Percentiles rank a stretch among this genome's conserved stretches.
These are phyloP conservation scores for Melipona bicolor DNA, from an alignment of 2,888 invertebrate genomes.

Conservation along the genomic window DNA sequence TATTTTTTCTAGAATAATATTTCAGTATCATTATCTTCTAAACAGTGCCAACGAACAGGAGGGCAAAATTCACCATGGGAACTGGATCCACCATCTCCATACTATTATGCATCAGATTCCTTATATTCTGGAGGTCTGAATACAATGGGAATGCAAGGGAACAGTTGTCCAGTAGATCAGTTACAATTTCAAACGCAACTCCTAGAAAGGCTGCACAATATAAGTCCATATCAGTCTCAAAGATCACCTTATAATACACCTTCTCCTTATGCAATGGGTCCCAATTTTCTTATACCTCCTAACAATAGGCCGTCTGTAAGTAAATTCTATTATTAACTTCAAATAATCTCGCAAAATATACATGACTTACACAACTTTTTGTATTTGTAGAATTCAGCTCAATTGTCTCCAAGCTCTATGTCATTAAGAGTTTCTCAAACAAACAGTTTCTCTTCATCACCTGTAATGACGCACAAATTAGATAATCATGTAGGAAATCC, in stretches of 20 bases:
- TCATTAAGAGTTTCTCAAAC: slow-evolving; percentile 79
- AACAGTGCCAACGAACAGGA: slow-evolving; percentile 72
- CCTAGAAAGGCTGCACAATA: slow-evolving; percentile 85
- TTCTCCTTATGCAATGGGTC: slow-evolving; percentile 78
- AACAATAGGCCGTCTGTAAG: slow-evolving; percentile 77
- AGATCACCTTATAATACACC: slow-evolving; percentile 80
- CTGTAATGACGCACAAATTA: slow-evolving; percentile 81
- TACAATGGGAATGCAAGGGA: slow-evolving; percentile 72
- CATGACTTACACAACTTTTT: not conserved
- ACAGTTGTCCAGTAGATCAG: slow-evolving; percentile 78
- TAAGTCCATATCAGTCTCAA: slow-evolving; percentile 83
- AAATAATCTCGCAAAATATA: no score
- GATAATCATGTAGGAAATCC: slow-evolving; percentile 78
- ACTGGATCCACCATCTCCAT: slow-evolving; percentile 77
- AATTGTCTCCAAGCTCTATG: slow-evolving; percentile 76
- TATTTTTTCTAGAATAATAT: not conserved
- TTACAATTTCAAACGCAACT: slow-evolving; percentile 85
- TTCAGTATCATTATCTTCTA: slow-evolving; percentile 5
- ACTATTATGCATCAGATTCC: slow-evolving; percentile 77
- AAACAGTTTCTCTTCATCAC: slow-evolving; percentile 80
- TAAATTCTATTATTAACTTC: slow-evolving; percentile 27
- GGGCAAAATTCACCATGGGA: slow-evolving; percentile 81
- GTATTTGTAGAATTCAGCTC: slow-evolving; percentile 73
- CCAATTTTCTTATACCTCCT: slow-evolving; percentile 79
- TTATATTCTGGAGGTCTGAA: slow-evolving; percentile 74